Base-by-base conservation (phyloP, 2,113 vertebrate genomes). In the Prochilodus magdalenae region DNA sequence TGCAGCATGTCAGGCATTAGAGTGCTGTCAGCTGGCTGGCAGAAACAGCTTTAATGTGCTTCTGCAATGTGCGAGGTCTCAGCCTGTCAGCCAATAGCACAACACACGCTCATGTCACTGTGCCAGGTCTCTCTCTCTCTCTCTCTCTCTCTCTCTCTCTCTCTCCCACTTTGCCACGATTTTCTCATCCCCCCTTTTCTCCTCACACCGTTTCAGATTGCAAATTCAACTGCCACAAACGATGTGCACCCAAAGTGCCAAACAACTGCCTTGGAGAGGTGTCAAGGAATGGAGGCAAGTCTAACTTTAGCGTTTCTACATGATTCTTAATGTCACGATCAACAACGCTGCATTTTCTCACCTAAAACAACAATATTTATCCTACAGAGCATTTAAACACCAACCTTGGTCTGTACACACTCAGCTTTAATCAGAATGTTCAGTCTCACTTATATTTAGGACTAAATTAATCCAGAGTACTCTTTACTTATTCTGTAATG, bases 201-300 rank as follows among this genome's bases (percentile, higher is more conserved):
- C 66, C 78, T 81, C 71, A 77, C 80, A 63, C 81, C 10, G 67
- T 77, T 85, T 73, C 89, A 98, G 97, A 99, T 88, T 99, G 98
- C 91, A 97, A 95, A 86, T 99, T 99, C 89, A 99, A 99, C 86
- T 99, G 98, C 87, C 98, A 99, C 82, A 99, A 99, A 89, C 96
- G 98, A 75, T 99, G 98, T 92, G 95, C 97, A 72, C 90, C 96
- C 0, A 99, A 97, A 95, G 96, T 99, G 83, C 96, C 97, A 77
- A 97, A 98, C 93, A 97, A 99, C 94, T 99, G 98, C 83, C 94
- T 98, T 62, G 98, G 98, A 27, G 98, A 99, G 91, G 96, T 99
- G 83, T 94, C 95, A 83, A 95, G 93, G 87, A 98, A 99, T 51
- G 98, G 96, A 95, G 98, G 98, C 94, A 92, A 89, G 93, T 94